Evolutionary conservation across 2,113 vertebrate genomes (phyloP), one percentile per base, ranked within the genome.

Genomic region (Tragelaphus buxtoni): DNA sequence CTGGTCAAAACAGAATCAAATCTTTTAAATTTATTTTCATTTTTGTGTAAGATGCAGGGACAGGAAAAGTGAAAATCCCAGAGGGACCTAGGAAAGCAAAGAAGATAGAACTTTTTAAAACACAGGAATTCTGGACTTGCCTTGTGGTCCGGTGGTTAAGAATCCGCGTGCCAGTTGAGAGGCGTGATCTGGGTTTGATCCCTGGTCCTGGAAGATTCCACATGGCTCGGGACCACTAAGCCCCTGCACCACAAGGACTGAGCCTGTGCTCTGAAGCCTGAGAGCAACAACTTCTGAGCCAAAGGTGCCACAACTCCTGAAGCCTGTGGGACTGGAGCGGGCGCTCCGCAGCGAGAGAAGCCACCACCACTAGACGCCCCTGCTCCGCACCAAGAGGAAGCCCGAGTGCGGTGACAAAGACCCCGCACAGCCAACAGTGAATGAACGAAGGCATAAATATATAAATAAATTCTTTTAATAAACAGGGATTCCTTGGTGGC

Each of bases 11-110:
- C 51, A 86, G 90, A 94, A 82, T 82, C 32, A 83, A 92, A 76
- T 81, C 39, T 80, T 90, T 90, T 65, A 95, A 35, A 86, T 88
- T 80, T 92, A 69, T 89, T 94, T 94, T 95, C 22, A 56, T 72
- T 95, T 97, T 93, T 91, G 55, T 47, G 10, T 72, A 96, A 85
- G 51, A 86, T 58, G 45, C 85, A 39, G 45, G 12, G 53, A 55
- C 22, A 55, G 14, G 49, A 86, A 72, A 95, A 97, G 76, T 32
- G 74, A 81, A 95, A 92, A 69, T 72, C 81, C 26, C 45, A 32
- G 35, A 61, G 9, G 12, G 2, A 79, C 17, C 53, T 72, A 60
- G 89, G 80, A 92, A 92, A 95, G 56, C 90, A 96, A 94, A 95
- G 51, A 92, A 90, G 45, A 87, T n/a, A 45, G 1, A 87, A n/a